Percentiles rank a stretch among this genome's conserved stretches.
Conservation (phyloP, 2,888 invertebrate species). For the Dryocosmus kuriphilus region DNA sequence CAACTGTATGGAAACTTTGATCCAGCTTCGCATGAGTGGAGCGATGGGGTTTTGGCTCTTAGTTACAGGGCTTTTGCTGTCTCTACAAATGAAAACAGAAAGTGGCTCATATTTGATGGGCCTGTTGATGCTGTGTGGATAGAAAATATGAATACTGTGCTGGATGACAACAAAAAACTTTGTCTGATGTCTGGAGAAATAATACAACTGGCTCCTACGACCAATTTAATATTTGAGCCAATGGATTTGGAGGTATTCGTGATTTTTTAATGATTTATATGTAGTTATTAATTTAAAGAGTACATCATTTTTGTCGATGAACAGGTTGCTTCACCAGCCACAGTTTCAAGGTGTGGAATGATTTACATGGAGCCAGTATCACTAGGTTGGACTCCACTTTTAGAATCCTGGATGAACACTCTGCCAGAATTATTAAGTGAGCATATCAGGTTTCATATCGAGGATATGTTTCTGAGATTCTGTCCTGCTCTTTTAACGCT, state of each 20-base stretch:
- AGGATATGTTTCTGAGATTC: constrained; percentile 88
- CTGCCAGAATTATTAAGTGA: constrained; percentile 86
- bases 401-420: constrained; percentile 91
- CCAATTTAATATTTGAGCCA: constrained; percentile 95
- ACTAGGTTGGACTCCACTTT: constrained; percentile 92
- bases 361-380: constrained; percentile 95
- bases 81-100: constrained; percentile 84
- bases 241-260: constrained; percentile 91
- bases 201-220: constrained; percentile 92
- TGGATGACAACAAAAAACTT: constrained; percentile 97
- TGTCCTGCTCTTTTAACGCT: constrained; percentile 88
- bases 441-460: constrained; percentile 84
- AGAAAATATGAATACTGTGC: constrained; percentile 96
- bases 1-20: constrained; percentile 98
- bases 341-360: constrained; percentile 97
- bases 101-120: constrained; percentile 97
- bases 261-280: not conserved
- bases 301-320: constrained; percentile 8
- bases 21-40: constrained; percentile 96
- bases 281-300: constrained; percentile 12
- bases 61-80: constrained; percentile 89
- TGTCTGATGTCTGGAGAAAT: constrained; percentile 98
- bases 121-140: constrained; percentile 98
- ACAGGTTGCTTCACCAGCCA: constrained; percentile 91
- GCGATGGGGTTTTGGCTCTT: constrained; percentile 91